Percentiles rank a stretch among this genome's conserved stretches.
Conservation (phyloP, 2,113 vertebrate genomes). For the Cebus imitator region DNA sequence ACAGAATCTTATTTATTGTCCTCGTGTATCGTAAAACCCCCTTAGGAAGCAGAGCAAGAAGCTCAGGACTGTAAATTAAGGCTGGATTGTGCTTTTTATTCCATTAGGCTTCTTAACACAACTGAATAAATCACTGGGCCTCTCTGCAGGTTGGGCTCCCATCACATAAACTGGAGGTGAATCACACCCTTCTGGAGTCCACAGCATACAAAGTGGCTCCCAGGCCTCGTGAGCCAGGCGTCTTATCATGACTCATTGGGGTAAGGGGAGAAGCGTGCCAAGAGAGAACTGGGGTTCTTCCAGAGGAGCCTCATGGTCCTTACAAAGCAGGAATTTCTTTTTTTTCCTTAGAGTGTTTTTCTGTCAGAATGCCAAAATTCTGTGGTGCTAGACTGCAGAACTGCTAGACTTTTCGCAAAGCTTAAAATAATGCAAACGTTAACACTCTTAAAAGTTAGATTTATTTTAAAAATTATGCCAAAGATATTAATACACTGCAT, state of each 20-base stretch:
- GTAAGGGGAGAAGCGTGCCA: neutral
- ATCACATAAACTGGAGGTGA: neutral
- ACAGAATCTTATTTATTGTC: neutral
- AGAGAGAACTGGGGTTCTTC: neutral
- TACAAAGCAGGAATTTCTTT: neutral
- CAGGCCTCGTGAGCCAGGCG: neutral
- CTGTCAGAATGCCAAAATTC: neutral
- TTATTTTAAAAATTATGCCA: neutral
- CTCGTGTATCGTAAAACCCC: rapidly evolving
- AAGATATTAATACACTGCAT: neutral
- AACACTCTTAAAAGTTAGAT: neutral
- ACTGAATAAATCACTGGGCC: neutral
- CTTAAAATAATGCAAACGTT: constrained; percentile 25
- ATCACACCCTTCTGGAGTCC: neutral
- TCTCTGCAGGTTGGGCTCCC: neutral
- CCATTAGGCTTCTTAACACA: neutral
- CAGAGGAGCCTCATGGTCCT: neutral
- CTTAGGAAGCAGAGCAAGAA: neutral
- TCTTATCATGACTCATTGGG: neutral
- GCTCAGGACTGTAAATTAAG: neutral
- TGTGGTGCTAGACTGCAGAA: neutral
- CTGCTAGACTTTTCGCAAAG: neutral
- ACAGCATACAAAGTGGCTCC: neutral
- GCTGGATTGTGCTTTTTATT: neutral
- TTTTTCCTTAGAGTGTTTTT: neutral